Evolutionary conservation across 2,113 vertebrate genomes (phyloP).

Genomic region (Coptodon bakossiorum): DNA sequence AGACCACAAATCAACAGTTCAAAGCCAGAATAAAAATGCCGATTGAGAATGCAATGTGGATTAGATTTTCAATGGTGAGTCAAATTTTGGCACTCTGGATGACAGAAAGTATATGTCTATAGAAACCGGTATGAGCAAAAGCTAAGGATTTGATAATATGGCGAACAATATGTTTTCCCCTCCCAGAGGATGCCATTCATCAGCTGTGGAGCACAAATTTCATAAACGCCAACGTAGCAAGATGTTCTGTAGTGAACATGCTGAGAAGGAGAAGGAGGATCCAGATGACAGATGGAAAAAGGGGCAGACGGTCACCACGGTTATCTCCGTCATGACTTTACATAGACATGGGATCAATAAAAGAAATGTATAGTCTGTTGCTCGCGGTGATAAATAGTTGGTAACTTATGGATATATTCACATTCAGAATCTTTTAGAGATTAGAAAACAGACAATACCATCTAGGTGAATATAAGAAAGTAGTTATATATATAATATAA

Average conservation of each 20-base stretch:
- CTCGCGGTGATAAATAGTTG: background rate
- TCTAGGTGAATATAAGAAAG: background rate
- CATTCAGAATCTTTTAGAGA: background rate
- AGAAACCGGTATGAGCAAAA: background rate
- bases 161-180: background rate
- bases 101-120: background rate
- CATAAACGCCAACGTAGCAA: background rate
- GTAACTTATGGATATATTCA: background rate
- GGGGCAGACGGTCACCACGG: background rate
- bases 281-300: background rate
- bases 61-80: conserved; percentile 11
- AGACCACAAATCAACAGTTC: conserved; percentile 55
- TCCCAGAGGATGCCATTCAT: conserved; percentile 10
- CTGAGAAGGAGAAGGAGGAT: background rate
- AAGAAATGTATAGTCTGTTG: background rate
- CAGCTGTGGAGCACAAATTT: background rate
- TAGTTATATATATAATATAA: background rate
- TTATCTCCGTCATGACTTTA: background rate
- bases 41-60: conserved; percentile 25
- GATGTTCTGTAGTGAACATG: conserved; percentile 21
- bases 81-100: background rate
- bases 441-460: background rate
- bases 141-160: background rate
- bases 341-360: background rate
- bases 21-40: conserved; percentile 26